Percentiles rank a stretch among this genome's conserved stretches.
These are phyloP conservation scores for Ameiurus melas DNA, from an alignment of 2,113 vertebrate species.

Conservation along the genomic window DNA sequence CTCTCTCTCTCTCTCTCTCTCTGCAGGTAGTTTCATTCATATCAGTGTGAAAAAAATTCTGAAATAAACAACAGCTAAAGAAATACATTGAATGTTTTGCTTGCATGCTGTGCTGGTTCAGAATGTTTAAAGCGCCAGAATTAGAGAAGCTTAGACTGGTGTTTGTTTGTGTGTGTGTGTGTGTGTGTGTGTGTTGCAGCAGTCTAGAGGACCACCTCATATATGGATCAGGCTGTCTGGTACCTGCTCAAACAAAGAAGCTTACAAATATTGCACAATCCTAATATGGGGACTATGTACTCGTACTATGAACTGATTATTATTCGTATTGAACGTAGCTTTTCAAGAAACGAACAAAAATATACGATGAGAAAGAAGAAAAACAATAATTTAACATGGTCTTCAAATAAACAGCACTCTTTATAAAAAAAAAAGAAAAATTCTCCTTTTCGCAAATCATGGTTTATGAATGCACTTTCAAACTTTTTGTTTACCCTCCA, in stretches of 20 bases:
- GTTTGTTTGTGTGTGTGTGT: not conserved
- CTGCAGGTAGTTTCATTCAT: not conserved
- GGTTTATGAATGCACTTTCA: too few relatives aligned
- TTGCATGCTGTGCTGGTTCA: not conserved
- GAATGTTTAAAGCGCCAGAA: not conserved
- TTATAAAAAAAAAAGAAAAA: too few relatives aligned
- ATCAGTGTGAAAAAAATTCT: not conserved
- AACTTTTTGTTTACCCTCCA: too few relatives aligned
- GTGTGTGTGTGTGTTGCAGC: not conserved
- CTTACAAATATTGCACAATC: not conserved
- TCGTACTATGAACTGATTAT: not conserved
- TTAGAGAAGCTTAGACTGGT: too few relatives aligned
- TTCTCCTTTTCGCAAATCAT: too few relatives aligned
- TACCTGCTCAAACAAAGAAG: not conserved
- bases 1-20: not conserved
- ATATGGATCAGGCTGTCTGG: not conserved
- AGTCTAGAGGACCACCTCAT: not conserved
- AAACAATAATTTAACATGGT: too few relatives aligned
- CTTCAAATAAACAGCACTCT: too few relatives aligned
- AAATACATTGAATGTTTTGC: not conserved
- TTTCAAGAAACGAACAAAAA: too few relatives aligned
- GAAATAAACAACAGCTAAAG: not conserved
- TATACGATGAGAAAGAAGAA: too few relatives aligned
- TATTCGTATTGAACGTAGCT: too few relatives aligned
- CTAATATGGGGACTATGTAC: not conserved